Base-by-base conservation (phyloP, 2,113 vertebrate genomes). In the Tinamus guttatus region DNA sequence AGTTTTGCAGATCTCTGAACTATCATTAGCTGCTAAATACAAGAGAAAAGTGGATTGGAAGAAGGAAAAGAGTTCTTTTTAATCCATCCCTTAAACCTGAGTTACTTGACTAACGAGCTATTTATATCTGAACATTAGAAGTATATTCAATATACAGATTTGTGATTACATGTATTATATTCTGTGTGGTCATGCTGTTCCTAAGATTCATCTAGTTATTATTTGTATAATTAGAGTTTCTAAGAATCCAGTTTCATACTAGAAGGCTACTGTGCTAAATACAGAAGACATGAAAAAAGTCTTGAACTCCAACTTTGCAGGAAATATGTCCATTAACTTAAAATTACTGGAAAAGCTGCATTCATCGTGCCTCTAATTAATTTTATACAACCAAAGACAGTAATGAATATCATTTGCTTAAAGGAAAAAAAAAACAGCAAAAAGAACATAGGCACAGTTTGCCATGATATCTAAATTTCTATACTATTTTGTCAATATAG, bases 131-230 rank as follows among this genome's bases (percentile, higher is more conserved):
- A 85, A 85, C 36, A 69, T 80, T 87, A 76, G 43, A 82, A 85
- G 25, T 85, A 78, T 76, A 43, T 77, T 87, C 38, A 58, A 69
- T 30, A 89, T 62, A 85, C 62, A 73, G 9, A 63, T 85, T 90
- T 62, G 64, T 76, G 83, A 84, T 83, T 62, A 88, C 43, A 56
- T 56, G 5, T 88, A 85, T 70, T 88, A 49, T 94, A 41, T 85
- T 96, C 68, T 67, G 54, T 88, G 62, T 38, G 45, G 59, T 65
- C 81, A 36, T 85, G 59, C 45, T 74, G 81, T 2, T 89, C 93
- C 89, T 87, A 78, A 69, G 67, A 65, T 83, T 59, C 40, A 70
- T 87, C 40, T 92, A 85, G 82, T 87, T 76, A 69, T 73, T 89
- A 69, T 90, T 93, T 90, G 40, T 78, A 43, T 25, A 28, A 51